These are phyloP conservation scores for Cryptus armator DNA, from an alignment of 2,888 invertebrate species.

Conservation along the genomic window DNA sequence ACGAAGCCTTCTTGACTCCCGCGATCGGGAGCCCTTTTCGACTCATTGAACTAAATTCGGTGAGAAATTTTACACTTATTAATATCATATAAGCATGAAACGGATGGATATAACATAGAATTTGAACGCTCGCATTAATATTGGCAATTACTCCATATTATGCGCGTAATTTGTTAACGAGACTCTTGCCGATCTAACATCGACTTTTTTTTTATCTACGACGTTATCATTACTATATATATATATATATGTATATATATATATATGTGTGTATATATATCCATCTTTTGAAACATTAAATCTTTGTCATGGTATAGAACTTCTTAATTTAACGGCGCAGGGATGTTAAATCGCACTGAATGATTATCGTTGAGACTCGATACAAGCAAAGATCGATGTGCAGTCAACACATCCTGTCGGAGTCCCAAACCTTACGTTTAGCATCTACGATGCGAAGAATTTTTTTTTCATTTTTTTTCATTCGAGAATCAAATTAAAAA, in stretches of 20 bases:
- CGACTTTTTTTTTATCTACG: constrained; percentile 46
- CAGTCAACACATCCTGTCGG: constrained; percentile 22
- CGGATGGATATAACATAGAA: constrained; percentile 22
- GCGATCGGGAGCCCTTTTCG: constrained; percentile 11
- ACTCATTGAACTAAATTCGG: constrained; percentile 26
- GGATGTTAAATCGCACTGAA: constrained; percentile 35
- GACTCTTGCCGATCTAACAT: constrained; percentile 52
- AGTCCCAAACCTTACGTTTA: constrained; percentile 31
- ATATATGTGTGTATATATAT: constrained; percentile 50
- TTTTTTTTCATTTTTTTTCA: not conserved
- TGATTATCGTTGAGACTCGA: constrained; percentile 52
- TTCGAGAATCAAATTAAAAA: constrained; percentile 25
- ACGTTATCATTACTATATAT: constrained; percentile 36
- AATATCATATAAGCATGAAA: constrained; percentile 47
- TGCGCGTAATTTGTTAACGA: constrained; percentile 50
- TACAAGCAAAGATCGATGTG: constrained; percentile 25
- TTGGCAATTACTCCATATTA: constrained; percentile 20
- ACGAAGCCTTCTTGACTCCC: constrained; percentile 4
- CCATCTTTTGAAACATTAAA: constrained; percentile 65
- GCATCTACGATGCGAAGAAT: constrained; percentile 12
- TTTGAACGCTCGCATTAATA: constrained; percentile 36
- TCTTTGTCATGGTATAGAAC: constrained; percentile 65
- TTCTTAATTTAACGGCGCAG: constrained; percentile 35
- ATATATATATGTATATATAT: constrained; percentile 50
- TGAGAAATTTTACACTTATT: constrained; percentile 40